phyloP scores from a whole-genome alignment of 1,140 invertebrate species.

The Aphelinus atriplicis region DNA sequence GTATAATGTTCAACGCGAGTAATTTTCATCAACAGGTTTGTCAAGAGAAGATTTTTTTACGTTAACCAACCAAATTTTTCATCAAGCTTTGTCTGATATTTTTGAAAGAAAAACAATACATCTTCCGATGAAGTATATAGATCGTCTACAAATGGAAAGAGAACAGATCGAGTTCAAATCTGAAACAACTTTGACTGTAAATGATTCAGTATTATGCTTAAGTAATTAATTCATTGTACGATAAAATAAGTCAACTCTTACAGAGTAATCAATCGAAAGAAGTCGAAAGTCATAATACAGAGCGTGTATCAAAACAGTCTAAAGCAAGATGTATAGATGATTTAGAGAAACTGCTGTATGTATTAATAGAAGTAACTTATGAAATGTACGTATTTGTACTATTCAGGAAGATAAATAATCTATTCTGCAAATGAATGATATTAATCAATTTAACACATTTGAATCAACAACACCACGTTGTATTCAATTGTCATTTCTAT shows the following conservation, averaged over 20 bases:
- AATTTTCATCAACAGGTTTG: conserved; percentile 3
- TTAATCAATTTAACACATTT: not conserved
- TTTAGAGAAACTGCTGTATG: conserved; percentile 39
- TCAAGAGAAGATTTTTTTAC: conserved; percentile 26
- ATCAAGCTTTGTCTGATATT: conserved; percentile 7
- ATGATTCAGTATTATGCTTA: no score
- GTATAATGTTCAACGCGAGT: not conserved
- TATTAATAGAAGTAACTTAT: conserved; percentile 50
- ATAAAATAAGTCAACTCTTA: not conserved
- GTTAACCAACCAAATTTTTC: conserved; percentile 9
- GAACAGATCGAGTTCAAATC: not conserved
- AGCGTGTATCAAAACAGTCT: not conserved
- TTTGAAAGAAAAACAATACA: conserved; percentile 7
- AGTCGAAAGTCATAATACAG: not conserved
- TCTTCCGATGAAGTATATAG: not conserved
- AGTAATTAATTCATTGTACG: no score
- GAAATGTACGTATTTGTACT: conserved; percentile 42
- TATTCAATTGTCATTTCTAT: no score
- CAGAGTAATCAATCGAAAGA: not conserved
- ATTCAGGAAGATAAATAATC: not conserved
- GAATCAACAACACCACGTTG: no score
- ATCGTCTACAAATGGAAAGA: not conserved
- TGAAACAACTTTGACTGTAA: not conserved
- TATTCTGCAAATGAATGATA: not conserved
- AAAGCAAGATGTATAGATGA: not conserved